Evolutionary conservation across 2,888 invertebrate genomes (phyloP).

Genomic region (Deilephila elpenor): DNA sequence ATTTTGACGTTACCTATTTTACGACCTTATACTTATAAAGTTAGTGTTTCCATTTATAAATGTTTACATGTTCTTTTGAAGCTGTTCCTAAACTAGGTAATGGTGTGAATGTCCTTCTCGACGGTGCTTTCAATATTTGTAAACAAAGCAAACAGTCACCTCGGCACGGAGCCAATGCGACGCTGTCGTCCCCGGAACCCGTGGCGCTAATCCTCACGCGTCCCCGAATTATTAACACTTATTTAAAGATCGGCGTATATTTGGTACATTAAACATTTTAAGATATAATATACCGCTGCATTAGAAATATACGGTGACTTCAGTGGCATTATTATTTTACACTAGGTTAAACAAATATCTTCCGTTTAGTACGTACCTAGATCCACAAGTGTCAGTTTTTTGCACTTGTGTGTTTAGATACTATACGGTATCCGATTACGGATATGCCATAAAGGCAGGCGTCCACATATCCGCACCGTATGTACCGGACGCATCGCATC

Average conservation of each 20-base stretch:
- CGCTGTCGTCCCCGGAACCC: constrained; percentile 17
- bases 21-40: constrained; percentile 11
- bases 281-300: too few species aligned
- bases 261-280: neutral
- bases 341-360: neutral
- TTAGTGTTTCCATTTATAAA: constrained; percentile 9
- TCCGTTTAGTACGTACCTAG: neutral
- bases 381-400: neutral
- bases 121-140: constrained; percentile 56
- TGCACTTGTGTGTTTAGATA: neutral
- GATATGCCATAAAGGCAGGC: neutral
- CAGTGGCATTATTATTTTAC: neutral
- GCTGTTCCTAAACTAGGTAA: constrained; percentile 34
- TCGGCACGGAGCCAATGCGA: constrained; percentile 49
- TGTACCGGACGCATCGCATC: too few species aligned
- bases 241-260: neutral
- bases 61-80: constrained; percentile 34
- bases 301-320: too few species aligned
- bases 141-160: constrained; percentile 57
- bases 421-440: neutral
- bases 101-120: constrained; percentile 43
- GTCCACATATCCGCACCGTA: too few species aligned
- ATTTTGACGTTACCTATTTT: neutral
- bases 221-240: constrained; percentile 15
- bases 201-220: constrained; percentile 14